These are phyloP conservation scores for Nomada flava DNA, from an alignment of 2,888 invertebrate genomes.

Conservation along the genomic window DNA sequence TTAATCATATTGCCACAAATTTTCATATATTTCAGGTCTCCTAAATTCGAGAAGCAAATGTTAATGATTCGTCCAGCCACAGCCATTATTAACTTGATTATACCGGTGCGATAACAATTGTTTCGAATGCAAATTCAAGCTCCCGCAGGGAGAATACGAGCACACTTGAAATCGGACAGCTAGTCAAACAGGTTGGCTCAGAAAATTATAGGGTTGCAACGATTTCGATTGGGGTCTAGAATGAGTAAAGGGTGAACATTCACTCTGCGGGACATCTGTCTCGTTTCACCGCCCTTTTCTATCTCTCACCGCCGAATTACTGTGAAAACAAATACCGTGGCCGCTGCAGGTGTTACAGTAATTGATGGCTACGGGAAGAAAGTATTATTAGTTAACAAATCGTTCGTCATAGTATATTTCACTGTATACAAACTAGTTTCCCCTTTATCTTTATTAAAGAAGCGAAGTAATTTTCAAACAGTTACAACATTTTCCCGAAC, in stretches of 20 bases:
- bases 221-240: not conserved
- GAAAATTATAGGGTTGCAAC: constrained; percentile 31
- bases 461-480: too few relatives aligned
- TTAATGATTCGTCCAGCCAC: too few relatives aligned
- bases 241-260: constrained; percentile 19
- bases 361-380: too few relatives aligned
- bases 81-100: too few relatives aligned
- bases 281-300: constrained; percentile 40
- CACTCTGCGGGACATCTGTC: constrained; percentile 54
- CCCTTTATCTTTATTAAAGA: too few relatives aligned
- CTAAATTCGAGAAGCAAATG: too few relatives aligned
- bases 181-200: constrained; percentile 7
- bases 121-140: not conserved
- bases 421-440: too few relatives aligned
- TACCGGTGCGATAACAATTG: not conserved
- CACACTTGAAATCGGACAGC: not conserved
- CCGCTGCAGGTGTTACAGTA: constrained; percentile 8
- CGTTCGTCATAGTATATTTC: too few relatives aligned
- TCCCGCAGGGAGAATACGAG: not conserved
- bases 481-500: too few relatives aligned
- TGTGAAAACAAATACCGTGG: not conserved
- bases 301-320: not conserved
- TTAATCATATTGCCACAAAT: too few relatives aligned
- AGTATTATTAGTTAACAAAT: too few relatives aligned
- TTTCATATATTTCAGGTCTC: too few relatives aligned